phyloP scores from a whole-genome alignment of 2,113 vertebrate genomes.

The Microcebus griseorufus region DNA sequence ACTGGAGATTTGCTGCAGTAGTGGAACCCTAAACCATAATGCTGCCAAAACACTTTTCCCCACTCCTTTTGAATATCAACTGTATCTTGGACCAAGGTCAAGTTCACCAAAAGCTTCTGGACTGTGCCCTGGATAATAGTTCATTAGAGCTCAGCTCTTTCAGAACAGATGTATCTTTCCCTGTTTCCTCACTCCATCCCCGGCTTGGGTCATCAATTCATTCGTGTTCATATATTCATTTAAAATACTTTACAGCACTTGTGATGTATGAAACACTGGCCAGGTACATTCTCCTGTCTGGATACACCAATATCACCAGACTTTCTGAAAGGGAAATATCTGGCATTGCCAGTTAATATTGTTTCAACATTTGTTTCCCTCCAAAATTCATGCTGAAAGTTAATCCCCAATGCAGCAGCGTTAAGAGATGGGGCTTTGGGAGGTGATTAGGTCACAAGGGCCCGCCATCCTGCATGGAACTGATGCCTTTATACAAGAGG shows the following conservation, averaged over 20 bases:
- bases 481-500: not conserved
- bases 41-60: not conserved
- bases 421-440: not conserved
- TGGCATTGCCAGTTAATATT: not conserved
- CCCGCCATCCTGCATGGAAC: not conserved
- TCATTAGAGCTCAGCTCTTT: not conserved
- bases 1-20: not conserved
- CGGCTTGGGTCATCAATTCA: not conserved
- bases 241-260: not conserved
- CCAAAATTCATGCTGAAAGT: not conserved
- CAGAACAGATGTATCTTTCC: not conserved
- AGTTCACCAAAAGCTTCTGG: not conserved
- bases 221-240: not conserved
- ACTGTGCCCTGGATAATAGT: not conserved
- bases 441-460: not conserved
- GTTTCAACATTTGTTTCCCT: not conserved
- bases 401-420: not conserved
- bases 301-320: not conserved
- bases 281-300: not conserved
- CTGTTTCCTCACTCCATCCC: not conserved
- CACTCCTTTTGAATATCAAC: not conserved
- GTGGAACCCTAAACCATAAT: fast-evolving
- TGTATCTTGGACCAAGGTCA: not conserved
- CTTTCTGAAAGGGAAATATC: not conserved
- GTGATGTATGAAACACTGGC: not conserved